phyloP scores from a whole-genome alignment of 2,797 vertebrate species.

The Notamacropus eugenii region DNA sequence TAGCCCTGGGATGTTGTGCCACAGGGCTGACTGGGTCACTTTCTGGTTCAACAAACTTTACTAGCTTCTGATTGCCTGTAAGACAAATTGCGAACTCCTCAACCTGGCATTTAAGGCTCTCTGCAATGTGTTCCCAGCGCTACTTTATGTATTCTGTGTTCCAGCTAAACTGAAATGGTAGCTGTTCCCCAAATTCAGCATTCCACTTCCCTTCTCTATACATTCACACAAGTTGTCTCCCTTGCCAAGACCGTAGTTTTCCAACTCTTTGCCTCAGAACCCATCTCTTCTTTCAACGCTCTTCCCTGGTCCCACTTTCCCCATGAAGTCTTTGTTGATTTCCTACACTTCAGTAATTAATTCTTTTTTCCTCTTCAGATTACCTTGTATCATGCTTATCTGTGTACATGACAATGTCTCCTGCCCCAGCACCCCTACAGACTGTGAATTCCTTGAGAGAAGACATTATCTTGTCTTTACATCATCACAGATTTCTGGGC shows the following conservation, averaged over 20 bases:
- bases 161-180: background rate
- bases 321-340: background rate
- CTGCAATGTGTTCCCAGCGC: background rate
- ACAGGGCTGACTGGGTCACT: background rate
- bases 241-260: background rate
- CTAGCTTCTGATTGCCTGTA: background rate
- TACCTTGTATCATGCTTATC: background rate
- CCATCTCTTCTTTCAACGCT: background rate
- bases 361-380: background rate
- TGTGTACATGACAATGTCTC: background rate
- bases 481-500: background rate
- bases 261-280: background rate
- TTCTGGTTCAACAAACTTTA: background rate
- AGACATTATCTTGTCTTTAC: background rate
- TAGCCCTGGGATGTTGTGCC: background rate
- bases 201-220: background rate
- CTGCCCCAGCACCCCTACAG: background rate
- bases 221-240: background rate
- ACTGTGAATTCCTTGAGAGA: background rate
- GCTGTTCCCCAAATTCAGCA: background rate
- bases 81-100: background rate
- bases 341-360: background rate
- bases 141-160: background rate
- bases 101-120: background rate
- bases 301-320: background rate